Evolutionary conservation across 2,113 vertebrate genomes (phyloP).

Genomic region (Leptocoma aspasia): DNA sequence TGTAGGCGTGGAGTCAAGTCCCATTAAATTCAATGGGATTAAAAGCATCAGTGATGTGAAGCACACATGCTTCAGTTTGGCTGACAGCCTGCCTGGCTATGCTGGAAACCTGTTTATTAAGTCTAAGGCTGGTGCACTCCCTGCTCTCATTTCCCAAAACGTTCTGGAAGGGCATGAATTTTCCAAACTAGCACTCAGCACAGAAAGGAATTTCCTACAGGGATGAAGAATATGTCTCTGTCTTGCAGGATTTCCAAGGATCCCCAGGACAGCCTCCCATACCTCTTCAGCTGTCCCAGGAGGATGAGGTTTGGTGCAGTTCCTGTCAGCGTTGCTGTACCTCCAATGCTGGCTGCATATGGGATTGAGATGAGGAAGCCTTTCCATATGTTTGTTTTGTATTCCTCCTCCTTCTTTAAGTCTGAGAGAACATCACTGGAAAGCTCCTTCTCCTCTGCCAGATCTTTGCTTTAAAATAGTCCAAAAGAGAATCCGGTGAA

Average conservation of each 20-base stretch:
- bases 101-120: neutral
- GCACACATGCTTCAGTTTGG: neutral
- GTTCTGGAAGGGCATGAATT: neutral
- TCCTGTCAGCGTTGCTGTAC: conserved; percentile 92
- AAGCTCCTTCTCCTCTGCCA: conserved; percentile 69
- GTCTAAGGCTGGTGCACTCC: neutral
- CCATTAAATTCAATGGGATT: neutral
- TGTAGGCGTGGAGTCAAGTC: neutral
- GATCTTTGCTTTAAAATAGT: conserved; percentile 74
- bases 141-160: neutral
- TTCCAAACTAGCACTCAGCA: neutral
- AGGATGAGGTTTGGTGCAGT: conserved; percentile 95
- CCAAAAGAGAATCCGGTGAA: conserved; percentile 59
- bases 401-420: conserved; percentile 77
- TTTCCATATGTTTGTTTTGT: conserved; percentile 91
- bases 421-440: conserved; percentile 64
- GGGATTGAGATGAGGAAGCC: conserved; percentile 96
- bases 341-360: conserved; percentile 93
- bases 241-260: neutral
- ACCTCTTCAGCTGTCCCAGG: conserved; percentile 93
- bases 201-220: neutral
- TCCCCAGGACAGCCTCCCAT: neutral
- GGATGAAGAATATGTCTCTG: neutral
- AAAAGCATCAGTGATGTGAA: neutral
- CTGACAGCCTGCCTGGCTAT: neutral